Evolutionary conservation across 30 jellyfish, hydroid and myxozoan genomes (phyloP), one percentile per base, ranked within the genome.

Genomic region (Clytia hemisphaerica): DNA sequence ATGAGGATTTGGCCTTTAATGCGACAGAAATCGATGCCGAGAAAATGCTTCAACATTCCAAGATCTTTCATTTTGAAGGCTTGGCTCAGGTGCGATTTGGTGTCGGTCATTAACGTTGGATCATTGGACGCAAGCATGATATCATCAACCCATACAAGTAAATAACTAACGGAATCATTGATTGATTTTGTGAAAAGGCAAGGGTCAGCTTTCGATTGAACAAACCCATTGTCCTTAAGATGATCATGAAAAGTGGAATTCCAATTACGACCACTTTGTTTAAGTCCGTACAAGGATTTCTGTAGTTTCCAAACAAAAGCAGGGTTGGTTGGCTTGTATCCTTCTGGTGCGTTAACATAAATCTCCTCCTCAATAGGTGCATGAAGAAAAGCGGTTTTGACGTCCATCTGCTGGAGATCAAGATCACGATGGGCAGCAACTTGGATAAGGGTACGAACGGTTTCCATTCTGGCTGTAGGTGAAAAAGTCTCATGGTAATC

Each of bases 181-280:
- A 0, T 18, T 6, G 6, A 10, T 37, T 48, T 27, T 2, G 25
- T 3, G 75, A 51, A 79, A 2, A 79, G 33, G 31, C 93, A 71
- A 22, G 90, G 83, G 75, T 79, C 93, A 29, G 90, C 61, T 22
- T 3, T 46, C 16, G 83, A 70, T 45, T 79, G 82, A 16, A 1
- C n/a, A 53, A 72, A 82, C 5, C 64, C 50, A 0, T 4, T n/a
- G 30, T 72, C 54, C 21, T 3, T 35, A 0, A 81, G 71, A 48
- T 34, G 38, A 2, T 81, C 18, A n/a, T 57, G 59, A 12, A 73
- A 66, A 16, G 38, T 1, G 0, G 34, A 1, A 4, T 81, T 67
- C 84, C 92, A 81, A 55, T 81, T 81, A 4, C 92, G 36, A 4
- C 94, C 94, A 53, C 92, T 72, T 34, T 81, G 94, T 47, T 73